A percentile compares a stretch with the other conserved stretches of the same genome.
These are phyloP conservation scores for Brenthis hecate DNA, from an alignment of 2,888 invertebrate species.

Conservation along the genomic window DNA sequence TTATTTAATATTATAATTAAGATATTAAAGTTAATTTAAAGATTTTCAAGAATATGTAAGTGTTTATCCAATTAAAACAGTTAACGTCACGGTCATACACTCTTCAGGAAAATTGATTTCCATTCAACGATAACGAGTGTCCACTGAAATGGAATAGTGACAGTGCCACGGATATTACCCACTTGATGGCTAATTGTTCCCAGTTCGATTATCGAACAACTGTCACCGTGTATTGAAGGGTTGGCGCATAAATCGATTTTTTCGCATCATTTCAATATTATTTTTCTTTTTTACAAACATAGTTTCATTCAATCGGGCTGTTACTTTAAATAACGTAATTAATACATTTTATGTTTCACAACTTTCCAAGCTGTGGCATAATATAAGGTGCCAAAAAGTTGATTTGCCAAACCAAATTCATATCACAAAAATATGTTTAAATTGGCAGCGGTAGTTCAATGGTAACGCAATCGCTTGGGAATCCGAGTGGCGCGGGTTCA, in stretches of 20 bases:
- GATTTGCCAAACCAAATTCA: slow-evolving; percentile 16
- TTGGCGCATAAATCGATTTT: slow-evolving; percentile 55
- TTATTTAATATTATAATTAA: too few relatives aligned
- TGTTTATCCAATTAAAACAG: slow-evolving; percentile 17
- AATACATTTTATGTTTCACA: neutral
- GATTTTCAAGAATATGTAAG: neutral
- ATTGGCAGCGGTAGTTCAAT: too few relatives aligned
- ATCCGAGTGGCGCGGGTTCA: too few relatives aligned
- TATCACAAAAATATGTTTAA: too few relatives aligned
- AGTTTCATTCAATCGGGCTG: neutral
- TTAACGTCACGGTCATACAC: slow-evolving; percentile 17
- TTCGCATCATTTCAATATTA: too few relatives aligned
- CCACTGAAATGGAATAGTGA: slow-evolving; percentile 70
- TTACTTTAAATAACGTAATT: neutral
- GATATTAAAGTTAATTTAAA: too few relatives aligned
- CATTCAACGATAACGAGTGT: slow-evolving; percentile 66
- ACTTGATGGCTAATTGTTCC: slow-evolving; percentile 79
- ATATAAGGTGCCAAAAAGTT: slow-evolving; percentile 17
- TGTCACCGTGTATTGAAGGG: slow-evolving; percentile 64
- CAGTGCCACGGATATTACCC: slow-evolving; percentile 76
- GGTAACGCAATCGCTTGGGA: too few relatives aligned
- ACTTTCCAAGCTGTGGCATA: slow-evolving; percentile 10
- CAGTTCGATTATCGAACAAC: slow-evolving; percentile 79
- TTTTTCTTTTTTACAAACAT: neutral
- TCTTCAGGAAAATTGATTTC: slow-evolving; percentile 61